Conservation (phyloP, 2,797 vertebrate species). For the Enteromius unitaeniatus region DNA sequence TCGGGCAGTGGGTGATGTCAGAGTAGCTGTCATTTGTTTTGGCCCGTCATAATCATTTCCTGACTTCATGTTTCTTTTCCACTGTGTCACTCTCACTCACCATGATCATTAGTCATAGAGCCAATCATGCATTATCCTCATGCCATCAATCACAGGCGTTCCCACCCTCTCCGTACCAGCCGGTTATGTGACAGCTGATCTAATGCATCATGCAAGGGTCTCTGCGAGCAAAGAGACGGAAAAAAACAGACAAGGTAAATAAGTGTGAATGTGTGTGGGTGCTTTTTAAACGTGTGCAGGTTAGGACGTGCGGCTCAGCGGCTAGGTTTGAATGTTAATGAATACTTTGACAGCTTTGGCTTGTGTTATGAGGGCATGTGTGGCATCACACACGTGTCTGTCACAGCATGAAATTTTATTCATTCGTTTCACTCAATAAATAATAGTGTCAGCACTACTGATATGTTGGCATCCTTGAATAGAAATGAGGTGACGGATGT, state of each 20-base stretch:
- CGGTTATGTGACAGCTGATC: constrained; percentile 32
- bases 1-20: constrained; percentile 54
- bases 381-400: neutral
- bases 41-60: constrained; percentile 58
- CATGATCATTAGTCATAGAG: constrained; percentile 57
- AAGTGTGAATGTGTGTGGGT: constrained; percentile 29
- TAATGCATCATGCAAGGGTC: constrained; percentile 45
- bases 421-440: constrained; percentile 38
- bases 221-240: constrained; percentile 21
- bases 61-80: constrained; percentile 60
- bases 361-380: constrained; percentile 6
- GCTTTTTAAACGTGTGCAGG: constrained; percentile 32
- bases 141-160: constrained; percentile 52
- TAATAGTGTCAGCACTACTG: constrained; percentile 22
- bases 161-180: constrained; percentile 41
- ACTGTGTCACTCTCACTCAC: constrained; percentile 60
- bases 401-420: constrained; percentile 30
- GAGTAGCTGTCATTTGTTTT: constrained; percentile 57
- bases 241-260: constrained; percentile 22
- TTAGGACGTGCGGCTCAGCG: constrained; percentile 11
- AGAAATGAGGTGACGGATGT: neutral
- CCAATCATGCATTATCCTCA: constrained; percentile 61
- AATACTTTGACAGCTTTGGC: constrained; percentile 32
- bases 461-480: constrained; percentile 24
- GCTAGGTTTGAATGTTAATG: constrained; percentile 35